Percentiles rank a stretch among this genome's conserved stretches.
phyloP scores from a whole-genome alignment of 2,797 vertebrate species.

The Pangasius larnaudii region DNA sequence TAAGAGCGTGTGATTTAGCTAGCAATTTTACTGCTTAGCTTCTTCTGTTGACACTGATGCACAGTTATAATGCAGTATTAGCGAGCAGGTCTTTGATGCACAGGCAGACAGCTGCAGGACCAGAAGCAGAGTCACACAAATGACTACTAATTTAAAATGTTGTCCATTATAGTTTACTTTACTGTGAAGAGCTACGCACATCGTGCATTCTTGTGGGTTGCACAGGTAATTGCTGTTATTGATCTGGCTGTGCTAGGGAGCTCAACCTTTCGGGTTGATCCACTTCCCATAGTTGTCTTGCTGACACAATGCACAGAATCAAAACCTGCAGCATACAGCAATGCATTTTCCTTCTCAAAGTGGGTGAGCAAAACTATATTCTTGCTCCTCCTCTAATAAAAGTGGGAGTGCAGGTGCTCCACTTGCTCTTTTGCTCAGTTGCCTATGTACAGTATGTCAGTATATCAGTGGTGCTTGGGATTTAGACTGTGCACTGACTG shows the following conservation, averaged over 20 bases:
- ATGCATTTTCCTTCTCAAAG: neutral
- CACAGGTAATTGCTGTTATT: neutral
- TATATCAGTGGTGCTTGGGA: neutral
- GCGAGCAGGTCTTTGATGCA: neutral
- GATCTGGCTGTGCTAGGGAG: neutral
- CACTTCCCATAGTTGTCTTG: neutral
- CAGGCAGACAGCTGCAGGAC: neutral
- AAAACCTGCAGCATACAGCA: neutral
- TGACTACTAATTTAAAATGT: neutral
- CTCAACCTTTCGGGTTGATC: neutral
- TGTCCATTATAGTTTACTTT: neutral
- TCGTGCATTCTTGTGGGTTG: neutral
- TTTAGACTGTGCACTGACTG: neutral
- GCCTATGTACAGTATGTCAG: neutral
- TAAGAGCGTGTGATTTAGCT: neutral
- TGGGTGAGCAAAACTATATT: neutral
- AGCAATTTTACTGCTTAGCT: neutral
- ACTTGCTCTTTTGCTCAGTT: neutral
- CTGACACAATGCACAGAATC: neutral
- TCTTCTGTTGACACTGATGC: neutral
- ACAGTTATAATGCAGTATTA: neutral
- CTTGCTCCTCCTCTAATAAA: neutral
- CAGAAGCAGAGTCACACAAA: neutral
- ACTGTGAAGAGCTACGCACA: neutral
- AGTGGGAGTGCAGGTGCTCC: neutral